Percentiles rank a stretch among this genome's conserved stretches.
phyloP scores from a whole-genome alignment of 2,888 invertebrate genomes.

The Amphipoea lucens region DNA sequence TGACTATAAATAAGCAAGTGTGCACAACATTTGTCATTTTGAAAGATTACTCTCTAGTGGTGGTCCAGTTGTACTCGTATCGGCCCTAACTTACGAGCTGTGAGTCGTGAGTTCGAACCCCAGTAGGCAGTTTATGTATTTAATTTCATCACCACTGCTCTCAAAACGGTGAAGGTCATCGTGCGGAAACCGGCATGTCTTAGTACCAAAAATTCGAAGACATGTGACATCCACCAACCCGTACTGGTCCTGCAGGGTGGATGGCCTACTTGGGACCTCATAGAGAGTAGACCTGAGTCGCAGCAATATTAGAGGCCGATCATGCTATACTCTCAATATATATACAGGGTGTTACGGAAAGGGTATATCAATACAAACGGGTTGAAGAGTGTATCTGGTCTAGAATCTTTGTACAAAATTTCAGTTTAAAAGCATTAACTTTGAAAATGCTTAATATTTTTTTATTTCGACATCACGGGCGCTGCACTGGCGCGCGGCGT shows the following conservation, averaged over 20 bases:
- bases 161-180: background rate
- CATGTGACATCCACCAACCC: background rate
- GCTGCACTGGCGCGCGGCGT: too few relatives aligned
- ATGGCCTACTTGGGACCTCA: background rate
- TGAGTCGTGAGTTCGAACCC: background rate
- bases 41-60: constrained; percentile 83
- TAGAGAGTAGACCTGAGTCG: background rate
- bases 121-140: background rate
- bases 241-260: background rate
- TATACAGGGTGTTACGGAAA: too few relatives aligned
- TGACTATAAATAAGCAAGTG: constrained; percentile 78
- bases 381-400: too few relatives aligned
- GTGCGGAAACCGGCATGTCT: too few relatives aligned
- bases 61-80: too few relatives aligned
- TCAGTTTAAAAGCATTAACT: too few relatives aligned
- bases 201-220: background rate
- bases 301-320: background rate
- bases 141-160: too few relatives aligned
- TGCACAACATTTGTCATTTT: constrained; percentile 82
- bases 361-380: too few relatives aligned
- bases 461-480: too few relatives aligned
- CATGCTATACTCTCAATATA: background rate
- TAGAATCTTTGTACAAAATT: too few relatives aligned
- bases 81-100: background rate
- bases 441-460: too few relatives aligned